phyloP scores from a whole-genome alignment of 37 sponge, comb jelly and placozoan species.

The Spongilla lacustris region DNA sequence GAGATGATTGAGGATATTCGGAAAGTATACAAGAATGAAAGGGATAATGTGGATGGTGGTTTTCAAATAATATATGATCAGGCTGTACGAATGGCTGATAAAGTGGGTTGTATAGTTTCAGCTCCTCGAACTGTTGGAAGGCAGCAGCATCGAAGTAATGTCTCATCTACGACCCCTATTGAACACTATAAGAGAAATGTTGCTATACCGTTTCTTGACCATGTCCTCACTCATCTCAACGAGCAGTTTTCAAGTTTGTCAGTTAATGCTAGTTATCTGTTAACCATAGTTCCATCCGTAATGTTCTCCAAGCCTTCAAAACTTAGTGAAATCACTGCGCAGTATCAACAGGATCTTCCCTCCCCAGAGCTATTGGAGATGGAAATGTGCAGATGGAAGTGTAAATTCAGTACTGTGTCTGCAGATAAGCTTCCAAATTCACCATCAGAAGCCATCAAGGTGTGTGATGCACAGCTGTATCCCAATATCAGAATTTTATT shows the following conservation, averaged over 20 bases:
- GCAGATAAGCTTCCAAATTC: slow-evolving; percentile 28
- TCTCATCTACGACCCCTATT: slow-evolving; percentile 11
- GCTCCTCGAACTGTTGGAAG: neutral
- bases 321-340: neutral
- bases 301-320: slow-evolving; percentile 12
- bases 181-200: slow-evolving; percentile 40
- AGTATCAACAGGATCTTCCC: slow-evolving; percentile 32
- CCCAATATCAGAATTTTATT: slow-evolving; percentile 28
- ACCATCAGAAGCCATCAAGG: slow-evolving; percentile 33
- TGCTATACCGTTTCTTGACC: slow-evolving; percentile 57
- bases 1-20: slow-evolving; percentile 27
- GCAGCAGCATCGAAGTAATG: slow-evolving; percentile 42
- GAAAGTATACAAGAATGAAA: no score
- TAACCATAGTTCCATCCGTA: slow-evolving; percentile 42
- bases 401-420: neutral
- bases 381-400: slow-evolving; percentile 42
- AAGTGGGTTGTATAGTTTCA: neutral
- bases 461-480: slow-evolving; percentile 28
- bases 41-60: neutral
- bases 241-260: slow-evolving; percentile 20
- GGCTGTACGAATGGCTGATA: neutral
- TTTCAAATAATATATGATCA: slow-evolving; percentile 15
- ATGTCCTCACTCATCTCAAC: slow-evolving; percentile 16
- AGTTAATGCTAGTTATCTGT: slow-evolving; percentile 16
- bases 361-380: slow-evolving; percentile 37